Evolutionary conservation across 2,113 vertebrate genomes (phyloP), one percentile per base, ranked within the genome.

Genomic region (Leptobrachium ailaonicum): DNA sequence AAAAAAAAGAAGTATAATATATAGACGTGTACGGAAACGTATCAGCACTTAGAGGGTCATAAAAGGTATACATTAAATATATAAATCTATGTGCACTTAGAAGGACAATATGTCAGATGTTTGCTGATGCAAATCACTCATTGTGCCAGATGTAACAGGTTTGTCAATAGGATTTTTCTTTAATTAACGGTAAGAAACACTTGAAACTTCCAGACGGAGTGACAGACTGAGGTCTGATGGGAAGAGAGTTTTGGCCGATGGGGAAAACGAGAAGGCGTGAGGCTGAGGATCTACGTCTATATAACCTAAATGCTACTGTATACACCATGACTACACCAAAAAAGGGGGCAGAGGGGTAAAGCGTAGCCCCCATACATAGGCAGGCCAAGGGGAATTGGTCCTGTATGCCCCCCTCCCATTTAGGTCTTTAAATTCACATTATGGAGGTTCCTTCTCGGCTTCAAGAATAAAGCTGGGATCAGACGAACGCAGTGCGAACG

Each of bases 1-100:
- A 58, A 58, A 53, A 58, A 53, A 14, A 14, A 58, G 56, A 58
- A 50, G 56, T 56, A 56, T 77, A 77, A 77, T 60, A 77, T 77
- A 80, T 80, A 73, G 71, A 73, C 60, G 71, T 66, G 53, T 66
- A 73, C 53, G 64, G 66, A 73, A 62, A 80, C 70, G 78, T 80
- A 62, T 73, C 73, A 80, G 78, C 78, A 80, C 78, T 80, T 80
- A 80, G 78, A 80, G 78, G 78, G 78, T 80, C 71, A 80, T 80
- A 80, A 80, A 80, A 80, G 71, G 71, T 80, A 73, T 80, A 73
- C 78, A 80, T 73, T 80, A 67, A 73, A 73, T 80, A 73, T 73
- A 80, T 80, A 80, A 80, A 80, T 80, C 78, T 80, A 73, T 9
- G 50, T 80, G 78, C 78, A 80, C 78, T 80, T 80, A 80, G 71